phyloP scores from a whole-genome alignment of 1,140 invertebrate genomes.

The Sipha flava region DNA sequence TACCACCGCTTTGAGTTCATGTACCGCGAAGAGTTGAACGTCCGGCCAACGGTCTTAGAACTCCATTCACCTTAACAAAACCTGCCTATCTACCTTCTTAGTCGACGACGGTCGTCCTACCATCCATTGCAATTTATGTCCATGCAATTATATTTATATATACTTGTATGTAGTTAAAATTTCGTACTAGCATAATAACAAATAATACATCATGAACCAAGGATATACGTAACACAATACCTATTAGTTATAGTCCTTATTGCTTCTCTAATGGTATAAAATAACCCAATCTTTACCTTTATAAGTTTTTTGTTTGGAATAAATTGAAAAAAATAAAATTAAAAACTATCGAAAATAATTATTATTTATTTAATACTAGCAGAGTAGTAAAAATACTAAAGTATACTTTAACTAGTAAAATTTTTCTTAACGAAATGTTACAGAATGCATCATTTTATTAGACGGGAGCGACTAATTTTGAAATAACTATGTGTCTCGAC shows the following conservation, averaged over 20 bases:
- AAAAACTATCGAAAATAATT: too few relatives aligned
- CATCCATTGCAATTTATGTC: neutral
- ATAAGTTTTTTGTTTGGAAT: too few relatives aligned
- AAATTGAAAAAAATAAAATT: too few relatives aligned
- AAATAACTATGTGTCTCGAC: neutral
- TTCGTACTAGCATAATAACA: neutral
- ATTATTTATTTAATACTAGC: too few relatives aligned
- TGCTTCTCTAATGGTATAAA: too few relatives aligned
- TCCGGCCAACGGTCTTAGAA: slow-evolving; percentile 22
- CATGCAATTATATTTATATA: neutral
- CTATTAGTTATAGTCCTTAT: too few relatives aligned
- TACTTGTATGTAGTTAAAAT: neutral
- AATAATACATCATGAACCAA: neutral
- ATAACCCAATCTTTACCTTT: too few relatives aligned
- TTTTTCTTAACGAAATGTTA: too few relatives aligned
- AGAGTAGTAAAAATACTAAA: too few relatives aligned
- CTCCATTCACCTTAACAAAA: slow-evolving; percentile 20
- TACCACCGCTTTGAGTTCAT: neutral
- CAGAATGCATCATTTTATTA: neutral
- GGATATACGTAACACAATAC: neutral
- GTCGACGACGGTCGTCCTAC: neutral
- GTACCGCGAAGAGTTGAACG: slow-evolving; percentile 27
- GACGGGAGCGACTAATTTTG: neutral
- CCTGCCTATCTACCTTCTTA: neutral
- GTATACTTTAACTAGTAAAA: too few relatives aligned